phyloP scores from a whole-genome alignment of 2,797 vertebrate species.

The Botia kubotai region DNA sequence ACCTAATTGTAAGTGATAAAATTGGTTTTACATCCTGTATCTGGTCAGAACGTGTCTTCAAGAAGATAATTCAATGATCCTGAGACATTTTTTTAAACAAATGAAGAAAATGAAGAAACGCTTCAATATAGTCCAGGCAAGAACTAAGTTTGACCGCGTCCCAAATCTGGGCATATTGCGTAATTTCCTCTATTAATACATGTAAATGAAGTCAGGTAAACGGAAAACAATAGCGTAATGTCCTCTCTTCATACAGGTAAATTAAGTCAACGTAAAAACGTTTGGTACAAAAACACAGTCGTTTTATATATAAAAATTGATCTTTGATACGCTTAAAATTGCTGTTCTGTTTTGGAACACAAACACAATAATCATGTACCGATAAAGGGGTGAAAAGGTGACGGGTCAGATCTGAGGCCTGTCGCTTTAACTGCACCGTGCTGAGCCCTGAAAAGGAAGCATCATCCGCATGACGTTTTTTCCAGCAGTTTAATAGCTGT shows the following conservation, averaged over 20 bases:
- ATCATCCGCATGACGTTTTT: constrained; percentile 34
- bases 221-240: too few species aligned
- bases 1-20: constrained; percentile 15
- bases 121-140: not conserved
- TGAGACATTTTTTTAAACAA: not conserved
- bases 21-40: constrained; percentile 40
- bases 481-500: constrained; percentile 43
- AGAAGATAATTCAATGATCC: not conserved
- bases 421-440: not conserved
- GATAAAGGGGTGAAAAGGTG: not conserved
- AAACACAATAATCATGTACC: constrained; percentile 4
- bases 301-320: not conserved
- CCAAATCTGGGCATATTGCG: not conserved
- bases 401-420: constrained; percentile 1
- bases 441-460: constrained; percentile 18
- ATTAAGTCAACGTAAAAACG: not conserved
- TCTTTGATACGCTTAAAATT: constrained; percentile 16
- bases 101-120: not conserved
- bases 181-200: too few species aligned
- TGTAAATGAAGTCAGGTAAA: too few species aligned
- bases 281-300: not conserved
- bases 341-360: not conserved
- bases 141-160: not conserved
- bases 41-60: constrained; percentile 10
- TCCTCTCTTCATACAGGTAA: constrained; percentile 2